Evolutionary conservation across 2,797 vertebrate genomes (phyloP), one percentile per base, ranked within the genome.

Genomic region (Notolepis coatsorum): DNA sequence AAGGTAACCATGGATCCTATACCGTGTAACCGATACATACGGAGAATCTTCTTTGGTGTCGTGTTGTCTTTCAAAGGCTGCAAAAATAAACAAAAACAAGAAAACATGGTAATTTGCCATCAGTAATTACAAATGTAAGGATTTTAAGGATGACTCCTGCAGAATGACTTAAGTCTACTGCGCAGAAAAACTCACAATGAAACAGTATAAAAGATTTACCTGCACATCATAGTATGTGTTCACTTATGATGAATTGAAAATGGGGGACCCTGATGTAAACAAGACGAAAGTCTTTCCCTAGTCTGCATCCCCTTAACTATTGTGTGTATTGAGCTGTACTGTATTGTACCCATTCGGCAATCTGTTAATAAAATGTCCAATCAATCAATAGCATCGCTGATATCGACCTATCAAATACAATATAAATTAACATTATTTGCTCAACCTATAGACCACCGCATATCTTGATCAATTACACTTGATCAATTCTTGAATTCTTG

Each of bases 171-270:
- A 6, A 17, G n/a, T n/a, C n/a, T 17, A 17, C 27, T 30, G 12
- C 30, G 8, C 5, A 33, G 2, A 52, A 21, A 30, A 5, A 51
- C 24, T 37, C 39, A 8, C 17, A 45, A 8, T 25, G 1, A 51
- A 54, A 24, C 49, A 39, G 65, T 71, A 71, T 7, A 53, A 54
- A 33, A 9, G 45, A 47, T 15, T n/a, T 46, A 25, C n/a, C 47
- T 30, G 13, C 30, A 30, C 24, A 7, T 33, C 37, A 61, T 10
- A 15, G 39, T 7, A 51, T n/a, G n/a, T n/a, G n/a, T n/a, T 41
- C 24, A 41, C 9, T 41, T 7, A 27, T 9, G 4, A 21, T 12
- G 8, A 10, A 20, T 43, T 43, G n/a, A n/a, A n/a, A n/a, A n/a
- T n/a, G n/a, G n/a, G n/a, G n/a, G n/a, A n/a, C n/a, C n/a, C n/a